phyloP scores from a whole-genome alignment of 1,140 invertebrate genomes.

The Calliphora vicina region DNA sequence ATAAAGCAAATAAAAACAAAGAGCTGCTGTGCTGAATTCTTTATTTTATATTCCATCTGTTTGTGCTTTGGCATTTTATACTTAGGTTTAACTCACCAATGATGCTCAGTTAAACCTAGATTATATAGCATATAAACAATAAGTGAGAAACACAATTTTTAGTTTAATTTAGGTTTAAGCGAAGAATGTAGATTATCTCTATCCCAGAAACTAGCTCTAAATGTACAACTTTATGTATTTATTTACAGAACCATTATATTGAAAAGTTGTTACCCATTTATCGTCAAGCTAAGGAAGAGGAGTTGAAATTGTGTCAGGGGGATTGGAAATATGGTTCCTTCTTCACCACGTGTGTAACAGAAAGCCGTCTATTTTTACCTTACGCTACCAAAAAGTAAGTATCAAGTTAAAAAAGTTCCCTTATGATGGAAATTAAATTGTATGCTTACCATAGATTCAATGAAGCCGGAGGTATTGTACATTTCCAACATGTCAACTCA shows the following conservation, averaged over 20 bases:
- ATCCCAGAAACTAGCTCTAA: no score
- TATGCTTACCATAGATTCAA: no score
- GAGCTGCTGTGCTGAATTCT: no score
- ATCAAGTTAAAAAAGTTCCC: neutral
- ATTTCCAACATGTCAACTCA: slow-evolving; percentile 67
- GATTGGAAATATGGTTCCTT: slow-evolving; percentile 84
- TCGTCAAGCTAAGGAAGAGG: slow-evolving; percentile 73
- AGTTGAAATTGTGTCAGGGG: slow-evolving; percentile 74
- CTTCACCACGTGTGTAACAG: slow-evolving; percentile 79
- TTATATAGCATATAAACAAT: no score
- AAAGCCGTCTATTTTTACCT: slow-evolving; percentile 76
- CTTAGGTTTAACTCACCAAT: no score
- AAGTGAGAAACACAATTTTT: no score
- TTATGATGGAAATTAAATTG: neutral
- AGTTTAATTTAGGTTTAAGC: no score
- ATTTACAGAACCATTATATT: slow-evolving; percentile 75
- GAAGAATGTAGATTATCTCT: no score
- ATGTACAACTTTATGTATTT: neutral
- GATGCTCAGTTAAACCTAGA: no score
- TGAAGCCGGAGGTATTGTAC: slow-evolving; percentile 67
- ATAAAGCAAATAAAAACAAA: no score
- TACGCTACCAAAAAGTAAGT: slow-evolving; percentile 74
- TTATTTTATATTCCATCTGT: no score
- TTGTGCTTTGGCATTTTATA: no score
- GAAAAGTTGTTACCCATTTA: slow-evolving; percentile 80